Percentiles rank a stretch among this genome's conserved stretches.
phyloP scores from a whole-genome alignment of 2,888 invertebrate genomes.

The Himalopsyche kuldschensis region DNA sequence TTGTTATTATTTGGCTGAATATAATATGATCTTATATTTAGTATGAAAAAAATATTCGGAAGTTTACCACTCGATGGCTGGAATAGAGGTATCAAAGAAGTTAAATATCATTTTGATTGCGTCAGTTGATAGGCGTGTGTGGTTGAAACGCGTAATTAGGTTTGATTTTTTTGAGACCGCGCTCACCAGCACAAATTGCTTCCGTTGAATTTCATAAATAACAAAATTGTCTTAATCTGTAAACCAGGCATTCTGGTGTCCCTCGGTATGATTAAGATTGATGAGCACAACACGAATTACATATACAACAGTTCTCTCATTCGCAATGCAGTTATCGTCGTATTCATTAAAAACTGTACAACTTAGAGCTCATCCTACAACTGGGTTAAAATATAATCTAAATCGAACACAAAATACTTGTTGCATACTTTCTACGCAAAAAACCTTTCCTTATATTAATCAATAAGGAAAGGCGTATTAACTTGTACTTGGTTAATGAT shows the following conservation, averaged over 20 bases:
- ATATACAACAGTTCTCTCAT: not conserved
- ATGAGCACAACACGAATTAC: not conserved
- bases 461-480: no score
- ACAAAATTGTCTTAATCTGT: not conserved
- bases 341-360: no score
- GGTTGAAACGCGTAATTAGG: not conserved
- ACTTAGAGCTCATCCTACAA: no score
- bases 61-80: not conserved
- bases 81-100: not conserved
- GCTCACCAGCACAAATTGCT: not conserved
- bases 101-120: not conserved
- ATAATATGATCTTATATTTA: no score
- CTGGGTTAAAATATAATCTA: no score
- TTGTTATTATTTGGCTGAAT: no score
- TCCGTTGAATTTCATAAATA: not conserved
- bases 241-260: not conserved
- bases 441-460: no score
- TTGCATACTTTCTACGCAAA: no score
- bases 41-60: no score
- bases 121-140: not conserved
- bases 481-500: no score
- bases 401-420: no score
- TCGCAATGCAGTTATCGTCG: not conserved
- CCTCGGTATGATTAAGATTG: not conserved
- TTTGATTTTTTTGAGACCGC: not conserved